Evolutionary conservation across 2,888 invertebrate genomes (phyloP), one percentile per base, ranked within the genome.

Genomic region (Ennomos fuscantarius): DNA sequence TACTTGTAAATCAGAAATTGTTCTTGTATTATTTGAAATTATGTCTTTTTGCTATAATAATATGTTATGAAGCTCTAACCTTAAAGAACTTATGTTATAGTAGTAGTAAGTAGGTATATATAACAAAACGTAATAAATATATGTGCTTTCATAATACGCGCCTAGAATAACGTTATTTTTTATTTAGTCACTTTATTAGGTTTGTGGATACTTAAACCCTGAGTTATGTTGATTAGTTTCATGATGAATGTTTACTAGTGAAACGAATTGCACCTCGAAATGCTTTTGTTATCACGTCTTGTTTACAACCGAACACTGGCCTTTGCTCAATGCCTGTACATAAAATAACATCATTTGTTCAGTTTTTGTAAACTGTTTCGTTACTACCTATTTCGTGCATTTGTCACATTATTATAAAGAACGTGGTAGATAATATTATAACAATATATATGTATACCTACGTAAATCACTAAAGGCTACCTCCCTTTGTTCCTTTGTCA

Each of bases 301-400:
- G 37, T 36, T 42, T 24, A 36, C 35, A 47, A 45, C 41, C 41
- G 41, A 47, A 47, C 42, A 54, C 32, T 35, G 42, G 47, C 36
- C 46, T 56, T 11, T 47, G 57, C 44, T 43, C 47, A 49, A 55
- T 50, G 54, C 24, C n/a, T 45, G 44, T 33, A 24, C 24, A 24
- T 24, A 24, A 24, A 60, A 47, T 55, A 50, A 47, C 52, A 62
- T 8, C 11, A 65, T 37, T 42, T 40, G 49, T 45, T 52, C 12
- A 12, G 55, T 51, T 60, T 48, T 60, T 45, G 44, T 52, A 12
- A 44, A 58, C 49, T 55, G 47, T 51, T 54, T 37, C 35, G 45
- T 52, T 62, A 47, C 42, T 48, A 65, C 24, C 41, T 40, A 2
- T 32, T 35, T n/a, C 9, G 15, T 41, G 10, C 3, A 15, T 24